Percentiles rank a stretch among this genome's conserved stretches.
Evolutionary conservation across 2,888 invertebrate genomes (phyloP).

Genomic region (Epistrophe eligans): DNA sequence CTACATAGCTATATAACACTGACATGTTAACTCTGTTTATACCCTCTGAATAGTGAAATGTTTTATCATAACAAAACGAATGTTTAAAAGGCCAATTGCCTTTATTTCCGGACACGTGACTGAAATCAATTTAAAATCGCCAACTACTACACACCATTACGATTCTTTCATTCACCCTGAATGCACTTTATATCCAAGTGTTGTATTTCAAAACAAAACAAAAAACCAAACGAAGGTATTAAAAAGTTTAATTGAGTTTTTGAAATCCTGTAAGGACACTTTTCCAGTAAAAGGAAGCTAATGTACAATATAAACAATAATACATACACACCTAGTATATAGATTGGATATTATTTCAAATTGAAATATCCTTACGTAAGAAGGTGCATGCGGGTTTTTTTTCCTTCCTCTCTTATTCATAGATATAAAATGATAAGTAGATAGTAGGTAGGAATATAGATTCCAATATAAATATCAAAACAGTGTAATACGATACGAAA

Average conservation of each 20-base stretch:
- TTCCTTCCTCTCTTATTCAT: neutral
- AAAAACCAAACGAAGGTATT: conserved; percentile 47
- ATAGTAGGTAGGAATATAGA: neutral
- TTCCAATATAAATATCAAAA: conserved; percentile 47
- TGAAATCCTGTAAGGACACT: conserved; percentile 41
- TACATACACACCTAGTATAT: conserved; percentile 13
- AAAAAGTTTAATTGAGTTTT: conserved; percentile 73
- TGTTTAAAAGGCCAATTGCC: conserved; percentile 32
- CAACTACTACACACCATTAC: conserved; percentile 34
- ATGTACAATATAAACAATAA: conserved; percentile 22
- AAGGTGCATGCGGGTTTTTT: conserved; percentile 8
- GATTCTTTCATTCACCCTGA: conserved; percentile 42
- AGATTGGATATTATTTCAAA: conserved; percentile 48
- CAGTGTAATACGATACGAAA: conserved; percentile 41
- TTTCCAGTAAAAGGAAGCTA: neutral
- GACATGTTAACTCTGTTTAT: neutral
- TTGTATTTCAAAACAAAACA: conserved; percentile 55
- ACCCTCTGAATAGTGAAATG: conserved; percentile 10
- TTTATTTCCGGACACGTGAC: conserved; percentile 52
- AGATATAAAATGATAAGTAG: neutral
- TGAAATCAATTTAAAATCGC: conserved; percentile 61
- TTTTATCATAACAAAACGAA: conserved; percentile 15
- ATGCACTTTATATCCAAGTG: conserved; percentile 34
- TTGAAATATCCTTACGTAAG: conserved; percentile 46
- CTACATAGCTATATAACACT: neutral